Evolutionary conservation across 2,888 invertebrate species (phyloP), one percentile per base, ranked within the genome.

Genomic region (Lacanobia oleracea): DNA sequence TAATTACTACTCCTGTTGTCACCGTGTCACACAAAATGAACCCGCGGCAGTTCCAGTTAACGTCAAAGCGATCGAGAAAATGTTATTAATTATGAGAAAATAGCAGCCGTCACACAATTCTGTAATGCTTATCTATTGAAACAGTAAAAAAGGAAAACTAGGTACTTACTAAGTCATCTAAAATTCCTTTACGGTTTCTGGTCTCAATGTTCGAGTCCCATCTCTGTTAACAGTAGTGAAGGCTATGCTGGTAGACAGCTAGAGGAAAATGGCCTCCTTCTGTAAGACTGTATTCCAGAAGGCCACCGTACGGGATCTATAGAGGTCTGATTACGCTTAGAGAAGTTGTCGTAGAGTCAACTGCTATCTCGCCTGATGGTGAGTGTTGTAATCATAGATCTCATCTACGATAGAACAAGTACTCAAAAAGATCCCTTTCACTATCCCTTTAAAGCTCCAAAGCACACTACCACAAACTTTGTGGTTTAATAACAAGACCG

Each of bases 1-100:
- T 40, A 69, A 69, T 69, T 72, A 43, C 33, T 33, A 23, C 7
- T 33, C n/a, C n/a, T 37, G 57, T 75, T 37, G 57, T 57, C 27
- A 43, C 12, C 23, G 21, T 50, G 74, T 64, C 54, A 65, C 27
- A 73, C 48, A 33, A 50, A 43, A 64, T 50, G 16, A 50, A 50
- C 27, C 21, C 12, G n/a, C 40, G 18, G 21, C 18, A 27, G 64
- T 16, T 18, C 27, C 48, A 27, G n/a, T 48, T 27, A 54, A 16
- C 40, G 33, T 43, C 54, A 75, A n/a, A 62, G 73, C 23, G 43
- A 65, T 65, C 50, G 12, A n/a, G 50, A 37, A 33, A 50, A 50
- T 64, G 7, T 65, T 12, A 73, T 53, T 45, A 48, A n/a, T 43
- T 56, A 61, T 18, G 16, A 72, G 45, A 14, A 10, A 53, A 62